These are phyloP conservation scores for Phragmatobia fuliginosa DNA, from an alignment of 2,888 invertebrate genomes.

Conservation along the genomic window DNA sequence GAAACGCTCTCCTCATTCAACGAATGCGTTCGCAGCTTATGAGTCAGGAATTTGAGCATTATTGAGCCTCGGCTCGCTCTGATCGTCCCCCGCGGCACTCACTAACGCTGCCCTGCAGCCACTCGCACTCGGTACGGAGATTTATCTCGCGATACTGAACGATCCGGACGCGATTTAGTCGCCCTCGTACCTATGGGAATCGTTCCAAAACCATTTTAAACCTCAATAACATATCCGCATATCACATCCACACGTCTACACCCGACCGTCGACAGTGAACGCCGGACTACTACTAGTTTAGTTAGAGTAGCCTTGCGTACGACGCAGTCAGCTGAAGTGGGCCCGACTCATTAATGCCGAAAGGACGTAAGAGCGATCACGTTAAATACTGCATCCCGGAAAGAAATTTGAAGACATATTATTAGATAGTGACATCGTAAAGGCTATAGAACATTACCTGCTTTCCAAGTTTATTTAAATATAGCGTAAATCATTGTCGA, in stretches of 20 bases:
- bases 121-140: conserved; percentile 49
- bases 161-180: conserved; percentile 46
- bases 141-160: conserved; percentile 52
- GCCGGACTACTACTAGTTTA: conserved; percentile 81
- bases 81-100: conserved; percentile 66
- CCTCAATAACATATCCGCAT: conserved; percentile 76
- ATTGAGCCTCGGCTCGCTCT: conserved; percentile 84
- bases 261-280: conserved; percentile 69
- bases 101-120: conserved; percentile 65
- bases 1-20: conserved; percentile 93
- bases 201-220: conserved; percentile 76
- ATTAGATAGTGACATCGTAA: conserved; percentile 34
- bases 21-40: conserved; percentile 94
- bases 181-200: conserved; percentile 70
- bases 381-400: conserved; percentile 62
- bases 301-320: conserved; percentile 83
- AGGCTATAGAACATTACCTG: conserved; percentile 43
- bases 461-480: conserved; percentile 60
- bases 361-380: conserved; percentile 71
- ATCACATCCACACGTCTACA: conserved; percentile 61
- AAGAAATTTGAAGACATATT: conserved; percentile 38
- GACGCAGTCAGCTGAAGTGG: conserved; percentile 87
- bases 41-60: conserved; percentile 95
- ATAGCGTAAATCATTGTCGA: conserved; percentile 69
- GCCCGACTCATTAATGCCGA: conserved; percentile 76